A percentile compares a stretch with the other conserved stretches of the same genome.
phyloP scores from a whole-genome alignment of 2,888 invertebrate species.

The Noctua pronuba region DNA sequence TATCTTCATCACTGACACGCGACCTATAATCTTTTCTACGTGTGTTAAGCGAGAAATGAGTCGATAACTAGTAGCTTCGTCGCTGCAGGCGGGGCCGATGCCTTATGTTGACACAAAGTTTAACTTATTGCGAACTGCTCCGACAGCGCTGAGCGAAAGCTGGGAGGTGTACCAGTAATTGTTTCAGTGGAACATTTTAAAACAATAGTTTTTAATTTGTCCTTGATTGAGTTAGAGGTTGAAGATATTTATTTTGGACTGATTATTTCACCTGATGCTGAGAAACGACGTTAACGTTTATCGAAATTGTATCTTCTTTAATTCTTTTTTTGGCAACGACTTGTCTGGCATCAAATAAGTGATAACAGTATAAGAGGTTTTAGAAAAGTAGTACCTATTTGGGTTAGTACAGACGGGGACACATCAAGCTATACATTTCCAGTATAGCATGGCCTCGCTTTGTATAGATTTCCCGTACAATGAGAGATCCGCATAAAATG shows the following conservation, averaged over 20 bases:
- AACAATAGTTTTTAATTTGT: neutral
- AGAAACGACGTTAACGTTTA: neutral
- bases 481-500: no score
- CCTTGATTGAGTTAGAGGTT: neutral
- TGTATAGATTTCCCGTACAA: no score
- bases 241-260: neutral
- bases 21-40: neutral
- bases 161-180: neutral
- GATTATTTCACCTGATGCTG: neutral
- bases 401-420: no score
- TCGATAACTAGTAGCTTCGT: neutral
- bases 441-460: no score
- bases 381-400: no score
- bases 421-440: no score
- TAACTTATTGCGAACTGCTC: slow-evolving; percentile 7
- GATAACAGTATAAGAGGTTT: neutral
- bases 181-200: neutral
- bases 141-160: neutral
- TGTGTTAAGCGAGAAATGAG: no score
- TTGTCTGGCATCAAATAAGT: neutral
- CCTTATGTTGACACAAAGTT: slow-evolving; percentile 30
- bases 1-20: neutral
- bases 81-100: neutral
- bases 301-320: neutral
- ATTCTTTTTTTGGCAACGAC: neutral